Evolutionary conservation across 2,113 vertebrate species (phyloP).

Genomic region (Lanius collurio): DNA sequence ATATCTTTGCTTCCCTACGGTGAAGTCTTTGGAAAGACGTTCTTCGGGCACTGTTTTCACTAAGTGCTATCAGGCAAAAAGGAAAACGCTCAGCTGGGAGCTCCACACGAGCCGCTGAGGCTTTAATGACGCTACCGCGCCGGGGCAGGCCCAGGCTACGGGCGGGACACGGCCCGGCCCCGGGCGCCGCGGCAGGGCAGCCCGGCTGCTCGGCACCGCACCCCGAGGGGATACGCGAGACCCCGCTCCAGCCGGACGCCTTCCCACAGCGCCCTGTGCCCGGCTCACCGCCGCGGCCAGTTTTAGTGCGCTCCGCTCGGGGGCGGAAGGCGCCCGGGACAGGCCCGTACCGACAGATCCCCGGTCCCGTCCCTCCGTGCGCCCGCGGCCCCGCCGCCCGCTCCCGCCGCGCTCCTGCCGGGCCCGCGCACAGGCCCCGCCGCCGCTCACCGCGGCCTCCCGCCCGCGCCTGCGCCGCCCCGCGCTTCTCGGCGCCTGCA

Average conservation of each 20-base stretch:
- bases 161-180: background rate
- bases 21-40: fast-evolving
- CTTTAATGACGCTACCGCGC: fast-evolving
- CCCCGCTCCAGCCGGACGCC: background rate
- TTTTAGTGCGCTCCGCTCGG: background rate
- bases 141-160: background rate
- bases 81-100: fast-evolving
- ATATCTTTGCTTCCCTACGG: fast-evolving
- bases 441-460: background rate
- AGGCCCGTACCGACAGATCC: too few species aligned
- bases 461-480: background rate
- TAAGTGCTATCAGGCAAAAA: fast-evolving
- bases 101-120: fast-evolving
- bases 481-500: background rate
- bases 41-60: background rate
- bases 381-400: too few species aligned
- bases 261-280: background rate
- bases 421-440: background rate
- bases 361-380: fast-evolving
- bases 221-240: fast-evolving
- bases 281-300: background rate
- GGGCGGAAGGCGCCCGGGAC: background rate
- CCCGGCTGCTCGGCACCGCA: background rate
- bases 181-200: background rate
- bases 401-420: background rate